Percentiles rank a stretch among this genome's conserved stretches.
Evolutionary conservation across 2,888 invertebrate genomes (phyloP).

Genomic region (Hirudinaria manillensis): DNA sequence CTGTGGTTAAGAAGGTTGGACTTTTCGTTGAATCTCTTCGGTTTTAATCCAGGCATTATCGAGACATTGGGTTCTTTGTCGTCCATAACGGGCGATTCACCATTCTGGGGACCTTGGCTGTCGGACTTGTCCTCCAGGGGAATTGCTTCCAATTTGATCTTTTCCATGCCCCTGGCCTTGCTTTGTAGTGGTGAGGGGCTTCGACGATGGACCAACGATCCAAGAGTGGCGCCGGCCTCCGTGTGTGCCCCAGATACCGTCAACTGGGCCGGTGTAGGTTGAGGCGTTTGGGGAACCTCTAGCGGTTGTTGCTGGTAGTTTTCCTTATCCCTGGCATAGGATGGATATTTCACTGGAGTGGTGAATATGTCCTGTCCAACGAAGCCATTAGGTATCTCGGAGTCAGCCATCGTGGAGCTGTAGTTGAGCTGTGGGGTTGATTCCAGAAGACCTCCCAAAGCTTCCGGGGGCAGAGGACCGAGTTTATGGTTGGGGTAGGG

Average conservation of each 20-base stretch:
- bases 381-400: not conserved
- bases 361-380: not conserved
- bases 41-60: constrained; percentile 31
- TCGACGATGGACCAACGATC: not conserved
- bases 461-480: not conserved
- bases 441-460: constrained; percentile 3
- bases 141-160: not conserved
- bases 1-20: constrained; percentile 28
- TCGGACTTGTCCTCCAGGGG: not conserved
- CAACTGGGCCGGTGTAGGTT: not conserved
- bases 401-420: constrained; percentile 17
- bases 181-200: not conserved
- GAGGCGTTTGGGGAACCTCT: constrained; percentile 20
- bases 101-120: not conserved
- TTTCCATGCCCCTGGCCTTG: not conserved
- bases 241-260: not conserved
- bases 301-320: constrained; percentile 33
- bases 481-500: not conserved
- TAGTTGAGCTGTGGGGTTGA: constrained; percentile 5
- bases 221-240: not conserved
- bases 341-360: not conserved
- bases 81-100: not conserved
- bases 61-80: constrained; percentile 21
- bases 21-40: constrained; percentile 30
- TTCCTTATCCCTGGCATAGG: constrained; percentile 27